phyloP scores from a whole-genome alignment of 2,797 vertebrate genomes.

The Cyprinella venusta region DNA sequence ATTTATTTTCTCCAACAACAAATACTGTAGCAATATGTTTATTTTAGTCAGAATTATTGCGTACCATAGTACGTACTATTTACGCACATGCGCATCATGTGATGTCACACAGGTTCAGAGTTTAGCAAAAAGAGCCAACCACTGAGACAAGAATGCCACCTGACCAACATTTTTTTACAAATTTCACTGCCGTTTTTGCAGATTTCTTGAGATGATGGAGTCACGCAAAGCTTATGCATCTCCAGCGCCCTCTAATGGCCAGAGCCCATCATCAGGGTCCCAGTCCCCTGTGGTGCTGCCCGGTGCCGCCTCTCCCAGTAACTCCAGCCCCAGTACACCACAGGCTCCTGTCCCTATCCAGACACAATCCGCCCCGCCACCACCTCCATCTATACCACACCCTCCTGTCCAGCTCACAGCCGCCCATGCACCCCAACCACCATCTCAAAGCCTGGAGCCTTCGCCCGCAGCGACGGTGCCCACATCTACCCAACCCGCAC shows the following conservation, averaged over 20 bases:
- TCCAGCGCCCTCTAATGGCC: conserved; percentile 73
- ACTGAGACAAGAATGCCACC: no score
- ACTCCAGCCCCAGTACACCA: conserved; percentile 80
- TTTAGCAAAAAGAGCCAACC: not conserved
- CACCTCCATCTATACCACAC: conserved; percentile 54
- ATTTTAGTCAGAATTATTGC: no score
- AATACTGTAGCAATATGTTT: no score
- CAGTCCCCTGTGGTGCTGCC: conserved; percentile 80
- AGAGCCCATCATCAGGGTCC: conserved; percentile 82
- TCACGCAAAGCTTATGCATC: conserved; percentile 73
- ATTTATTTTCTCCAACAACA: no score
- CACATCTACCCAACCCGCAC: not conserved
- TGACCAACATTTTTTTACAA: not conserved
- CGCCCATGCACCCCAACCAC: conserved; percentile 51
- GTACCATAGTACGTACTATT: no score
- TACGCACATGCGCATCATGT: no score
- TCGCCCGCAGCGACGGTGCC: not conserved
- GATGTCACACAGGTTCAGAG: not conserved
- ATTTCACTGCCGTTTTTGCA: conserved; percentile 56
- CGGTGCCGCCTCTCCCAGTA: conserved; percentile 71
- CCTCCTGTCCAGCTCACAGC: conserved; percentile 36
- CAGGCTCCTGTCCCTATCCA: conserved; percentile 62
- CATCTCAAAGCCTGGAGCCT: conserved; percentile 29
- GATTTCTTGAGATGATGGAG: conserved; percentile 86
- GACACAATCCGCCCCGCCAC: conserved; percentile 20